Percentiles rank a stretch among this genome's conserved stretches.
These are phyloP conservation scores for Oncorhynchus nerka DNA, from an alignment of 2,113 vertebrate species.

Conservation along the genomic window DNA sequence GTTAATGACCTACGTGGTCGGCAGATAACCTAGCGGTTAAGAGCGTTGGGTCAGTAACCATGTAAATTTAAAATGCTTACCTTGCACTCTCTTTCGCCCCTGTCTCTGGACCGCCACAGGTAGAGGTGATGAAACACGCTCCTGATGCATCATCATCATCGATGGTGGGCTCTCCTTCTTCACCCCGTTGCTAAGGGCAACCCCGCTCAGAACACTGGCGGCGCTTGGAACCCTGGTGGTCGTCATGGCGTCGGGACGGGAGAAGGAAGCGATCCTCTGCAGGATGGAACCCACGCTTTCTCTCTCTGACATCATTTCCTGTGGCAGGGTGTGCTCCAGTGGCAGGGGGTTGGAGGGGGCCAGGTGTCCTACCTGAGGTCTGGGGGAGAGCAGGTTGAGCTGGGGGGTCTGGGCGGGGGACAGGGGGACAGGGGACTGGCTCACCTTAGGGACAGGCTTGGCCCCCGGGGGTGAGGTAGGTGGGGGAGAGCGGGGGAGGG, in stretches of 20 bases:
- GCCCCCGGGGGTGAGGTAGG: constrained; percentile 22
- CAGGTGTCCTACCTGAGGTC: neutral
- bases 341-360: constrained; percentile 37
- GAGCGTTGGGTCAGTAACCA: no score
- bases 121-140: neutral
- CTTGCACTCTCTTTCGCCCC: constrained; percentile 44
- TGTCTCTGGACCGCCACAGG: neutral
- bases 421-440: constrained; percentile 26
- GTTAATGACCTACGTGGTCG: no score
- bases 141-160: neutral
- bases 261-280: constrained; percentile 72
- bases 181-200: constrained; percentile 36
- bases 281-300: constrained; percentile 62
- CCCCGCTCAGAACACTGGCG: no score
- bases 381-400: constrained; percentile 46
- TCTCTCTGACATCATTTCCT: neutral
- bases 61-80: constrained; percentile 48
- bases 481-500: constrained; percentile 18
- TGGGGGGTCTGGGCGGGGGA: constrained; percentile 56
- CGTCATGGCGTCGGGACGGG: constrained; percentile 35
- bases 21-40: no score
- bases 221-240: constrained; percentile 1
- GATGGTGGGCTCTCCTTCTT: constrained; percentile 21
- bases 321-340: constrained; percentile 1
- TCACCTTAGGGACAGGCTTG: constrained; percentile 44